Evolutionary conservation across 2,113 vertebrate species (phyloP).

Genomic region (Tachysurus vachellii): DNA sequence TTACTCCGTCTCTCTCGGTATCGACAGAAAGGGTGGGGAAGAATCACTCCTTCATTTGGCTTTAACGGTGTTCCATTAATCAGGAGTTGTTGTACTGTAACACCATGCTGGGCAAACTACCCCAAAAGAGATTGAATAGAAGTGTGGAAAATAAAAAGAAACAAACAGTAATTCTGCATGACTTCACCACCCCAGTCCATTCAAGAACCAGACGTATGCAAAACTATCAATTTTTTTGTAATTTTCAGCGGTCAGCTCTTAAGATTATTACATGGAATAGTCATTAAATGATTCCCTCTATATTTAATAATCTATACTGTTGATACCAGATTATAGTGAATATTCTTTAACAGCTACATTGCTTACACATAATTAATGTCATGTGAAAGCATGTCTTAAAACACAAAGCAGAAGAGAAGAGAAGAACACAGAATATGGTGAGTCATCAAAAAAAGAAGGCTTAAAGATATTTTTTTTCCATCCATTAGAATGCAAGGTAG

Average conservation of each 20-base stretch:
- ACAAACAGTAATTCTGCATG: not conserved
- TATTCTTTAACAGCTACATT: not conserved
- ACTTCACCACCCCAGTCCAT: not conserved
- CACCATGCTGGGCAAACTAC: not conserved
- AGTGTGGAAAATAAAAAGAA: not conserved
- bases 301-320: not conserved
- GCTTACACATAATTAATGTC: not conserved
- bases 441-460: not conserved
- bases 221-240: not conserved
- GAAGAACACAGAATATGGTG: not conserved
- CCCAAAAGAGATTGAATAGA: not conserved
- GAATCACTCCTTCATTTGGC: slow-evolving; percentile 13
- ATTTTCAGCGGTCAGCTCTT: not conserved
- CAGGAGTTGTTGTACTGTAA: not conserved
- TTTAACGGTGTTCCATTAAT: slow-evolving; percentile 7
- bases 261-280: not conserved
- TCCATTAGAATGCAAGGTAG: not conserved
- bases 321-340: not conserved
- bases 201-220: not conserved
- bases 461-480: not conserved
- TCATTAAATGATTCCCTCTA: not conserved
- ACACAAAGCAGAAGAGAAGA: not conserved
- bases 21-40: not conserved
- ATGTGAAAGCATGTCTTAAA: not conserved
- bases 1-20: not conserved